These are phyloP conservation scores for Solen grandis DNA, from an alignment of 1,140 invertebrate genomes.

Conservation along the genomic window DNA sequence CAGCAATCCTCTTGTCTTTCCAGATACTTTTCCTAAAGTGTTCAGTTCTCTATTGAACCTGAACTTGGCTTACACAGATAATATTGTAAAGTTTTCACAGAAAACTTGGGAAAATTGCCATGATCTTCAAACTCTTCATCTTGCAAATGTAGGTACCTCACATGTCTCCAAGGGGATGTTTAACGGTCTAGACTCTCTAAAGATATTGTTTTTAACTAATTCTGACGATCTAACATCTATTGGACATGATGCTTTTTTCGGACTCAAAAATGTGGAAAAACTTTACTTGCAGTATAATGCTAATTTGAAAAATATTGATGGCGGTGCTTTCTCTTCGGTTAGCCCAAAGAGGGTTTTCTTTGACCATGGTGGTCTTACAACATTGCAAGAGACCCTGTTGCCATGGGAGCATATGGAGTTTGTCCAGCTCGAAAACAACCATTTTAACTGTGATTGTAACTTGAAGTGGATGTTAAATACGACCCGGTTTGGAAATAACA, in stretches of 20 bases:
- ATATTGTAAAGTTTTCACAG: not conserved
- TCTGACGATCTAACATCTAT: conserved; percentile 5
- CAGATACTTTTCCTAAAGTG: conserved; percentile 15
- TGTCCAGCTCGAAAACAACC: conserved; percentile 5
- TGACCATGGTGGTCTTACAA: not conserved
- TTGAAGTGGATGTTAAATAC: conserved; percentile 32
- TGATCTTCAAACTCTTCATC: not conserved
- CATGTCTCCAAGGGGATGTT: conserved; percentile 13
- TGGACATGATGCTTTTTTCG: conserved; percentile 32
- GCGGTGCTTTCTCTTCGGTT: conserved; percentile 24
- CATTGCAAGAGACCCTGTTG: conserved; percentile 16
- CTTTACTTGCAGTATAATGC: conserved; percentile 10
- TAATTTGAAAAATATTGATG: conserved; percentile 10
- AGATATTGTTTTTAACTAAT: conserved; percentile 6
- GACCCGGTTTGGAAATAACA: conserved; percentile 35
- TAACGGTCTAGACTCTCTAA: not conserved
- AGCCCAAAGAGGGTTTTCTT: conserved; percentile 13
- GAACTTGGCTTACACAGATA: conserved; percentile 19
- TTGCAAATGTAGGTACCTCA: not conserved
- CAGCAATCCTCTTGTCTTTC: conserved; percentile 1
- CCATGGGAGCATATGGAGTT: conserved; percentile 1
- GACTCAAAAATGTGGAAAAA: not conserved
- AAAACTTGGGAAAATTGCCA: conserved; percentile 4
- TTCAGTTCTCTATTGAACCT: not conserved
- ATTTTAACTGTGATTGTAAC: conserved; percentile 41